Conservation (phyloP, 2,797 vertebrate species). For the Thunnus albacares region DNA sequence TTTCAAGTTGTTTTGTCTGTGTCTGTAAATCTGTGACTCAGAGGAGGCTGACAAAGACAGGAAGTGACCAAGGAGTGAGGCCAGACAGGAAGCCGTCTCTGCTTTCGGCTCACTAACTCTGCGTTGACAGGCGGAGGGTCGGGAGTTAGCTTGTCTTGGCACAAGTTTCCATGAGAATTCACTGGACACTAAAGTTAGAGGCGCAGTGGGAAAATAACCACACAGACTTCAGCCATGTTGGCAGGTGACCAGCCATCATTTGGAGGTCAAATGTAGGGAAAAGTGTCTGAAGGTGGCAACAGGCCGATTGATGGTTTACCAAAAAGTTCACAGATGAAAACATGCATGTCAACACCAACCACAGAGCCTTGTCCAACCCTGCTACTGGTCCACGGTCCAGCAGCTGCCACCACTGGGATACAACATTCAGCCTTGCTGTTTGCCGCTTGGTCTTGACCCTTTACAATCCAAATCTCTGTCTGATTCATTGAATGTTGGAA, state of each 20-base stretch:
- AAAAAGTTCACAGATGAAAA: neutral
- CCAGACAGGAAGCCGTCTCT: constrained; percentile 64
- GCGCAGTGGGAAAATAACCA: neutral
- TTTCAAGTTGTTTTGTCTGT: constrained; percentile 55
- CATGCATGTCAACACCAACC: neutral
- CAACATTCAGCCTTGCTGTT: neutral
- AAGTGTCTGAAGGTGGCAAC: constrained; percentile 13
- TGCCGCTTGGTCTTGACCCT: neutral
- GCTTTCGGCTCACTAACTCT: constrained; percentile 41
- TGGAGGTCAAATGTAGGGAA: constrained; percentile 26
- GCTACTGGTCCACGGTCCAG: neutral
- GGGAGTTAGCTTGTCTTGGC: constrained; percentile 58
- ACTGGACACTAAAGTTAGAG: constrained; percentile 42
- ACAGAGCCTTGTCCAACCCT: neutral
- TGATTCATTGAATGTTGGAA: neutral
- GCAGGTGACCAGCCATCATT: neutral
- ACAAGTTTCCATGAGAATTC: constrained; percentile 46
- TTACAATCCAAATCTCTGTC: no score
- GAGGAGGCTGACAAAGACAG: constrained; percentile 80
- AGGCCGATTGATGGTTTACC: neutral
- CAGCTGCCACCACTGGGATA: neutral
- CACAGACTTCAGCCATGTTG: constrained; percentile 13
- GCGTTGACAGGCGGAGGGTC: constrained; percentile 29
- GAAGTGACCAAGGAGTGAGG: constrained; percentile 74
- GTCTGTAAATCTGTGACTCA: constrained; percentile 57